A percentile compares a stretch with the other conserved stretches of the same genome.
Evolutionary conservation across 1,140 invertebrate species (phyloP).

Genomic region (Heliconius hewitsoni): DNA sequence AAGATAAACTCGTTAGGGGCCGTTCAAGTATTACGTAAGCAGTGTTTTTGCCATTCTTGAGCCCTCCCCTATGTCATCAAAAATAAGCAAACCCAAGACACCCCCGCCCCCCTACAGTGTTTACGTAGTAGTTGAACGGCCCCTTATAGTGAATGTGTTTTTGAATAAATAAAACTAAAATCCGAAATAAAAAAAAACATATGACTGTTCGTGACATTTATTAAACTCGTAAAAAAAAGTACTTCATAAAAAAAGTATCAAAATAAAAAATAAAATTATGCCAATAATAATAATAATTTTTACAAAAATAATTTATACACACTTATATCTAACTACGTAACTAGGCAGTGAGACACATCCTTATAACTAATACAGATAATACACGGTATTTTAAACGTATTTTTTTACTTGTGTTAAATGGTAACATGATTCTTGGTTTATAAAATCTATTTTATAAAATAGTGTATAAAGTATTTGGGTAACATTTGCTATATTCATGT

Average conservation of each 20-base stretch:
- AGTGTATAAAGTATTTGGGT: constrained; percentile 13
- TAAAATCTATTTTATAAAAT: not conserved
- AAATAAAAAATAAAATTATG: constrained; percentile 51
- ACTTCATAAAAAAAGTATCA: constrained; percentile 39
- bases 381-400: constrained; percentile 7
- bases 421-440: constrained; percentile 34
- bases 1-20: no score
- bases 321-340: constrained; percentile 47
- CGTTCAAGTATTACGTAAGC: no score
- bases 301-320: constrained; percentile 73
- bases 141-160: not conserved
- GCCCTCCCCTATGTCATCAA: no score
- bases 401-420: constrained; percentile 25
- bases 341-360: constrained; percentile 57
- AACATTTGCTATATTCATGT: not conserved
- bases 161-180: not conserved
- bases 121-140: no score
- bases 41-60: no score
- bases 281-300: constrained; percentile 60
- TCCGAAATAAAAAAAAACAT: constrained; percentile 35
- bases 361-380: constrained; percentile 7
- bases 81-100: no score
- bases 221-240: constrained; percentile 44
- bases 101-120: no score
- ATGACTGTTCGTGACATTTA: constrained; percentile 54